Evolutionary conservation across 2,888 invertebrate genomes (phyloP).

Genomic region (Seladonia tumulorum): DNA sequence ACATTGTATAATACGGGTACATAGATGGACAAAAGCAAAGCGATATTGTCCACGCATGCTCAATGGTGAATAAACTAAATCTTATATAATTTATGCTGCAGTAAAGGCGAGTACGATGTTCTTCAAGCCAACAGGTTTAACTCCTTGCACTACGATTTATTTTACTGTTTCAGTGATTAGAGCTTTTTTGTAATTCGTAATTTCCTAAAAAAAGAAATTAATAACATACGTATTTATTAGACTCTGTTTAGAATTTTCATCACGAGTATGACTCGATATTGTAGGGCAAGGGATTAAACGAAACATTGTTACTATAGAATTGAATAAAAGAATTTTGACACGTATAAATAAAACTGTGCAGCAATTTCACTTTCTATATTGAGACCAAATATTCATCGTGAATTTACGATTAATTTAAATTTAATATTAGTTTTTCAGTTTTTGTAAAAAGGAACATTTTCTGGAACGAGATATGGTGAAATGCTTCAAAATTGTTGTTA

Average conservation of each 20-base stretch:
- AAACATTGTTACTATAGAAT: not conserved
- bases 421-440: not conserved
- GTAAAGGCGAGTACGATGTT: not conserved
- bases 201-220: no score
- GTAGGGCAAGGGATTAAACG: not conserved
- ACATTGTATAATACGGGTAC: not conserved
- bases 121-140: no score
- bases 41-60: not conserved
- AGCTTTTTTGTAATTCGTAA: no score
- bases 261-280: no score
- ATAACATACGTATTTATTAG: no score
- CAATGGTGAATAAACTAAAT: no score
- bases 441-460: not conserved
- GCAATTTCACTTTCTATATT: not conserved
- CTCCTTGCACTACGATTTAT: no score
- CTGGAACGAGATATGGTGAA: not conserved
- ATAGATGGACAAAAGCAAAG: not conserved
- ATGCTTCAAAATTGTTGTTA: not conserved
- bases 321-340: not conserved
- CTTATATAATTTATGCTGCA: not conserved
- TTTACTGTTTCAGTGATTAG: no score
- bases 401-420: no score
- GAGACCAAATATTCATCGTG: no score
- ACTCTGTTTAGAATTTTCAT: no score
- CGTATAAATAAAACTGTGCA: not conserved